Conservation (phyloP, 2,888 invertebrate genomes). For the Archips crataeganus region DNA sequence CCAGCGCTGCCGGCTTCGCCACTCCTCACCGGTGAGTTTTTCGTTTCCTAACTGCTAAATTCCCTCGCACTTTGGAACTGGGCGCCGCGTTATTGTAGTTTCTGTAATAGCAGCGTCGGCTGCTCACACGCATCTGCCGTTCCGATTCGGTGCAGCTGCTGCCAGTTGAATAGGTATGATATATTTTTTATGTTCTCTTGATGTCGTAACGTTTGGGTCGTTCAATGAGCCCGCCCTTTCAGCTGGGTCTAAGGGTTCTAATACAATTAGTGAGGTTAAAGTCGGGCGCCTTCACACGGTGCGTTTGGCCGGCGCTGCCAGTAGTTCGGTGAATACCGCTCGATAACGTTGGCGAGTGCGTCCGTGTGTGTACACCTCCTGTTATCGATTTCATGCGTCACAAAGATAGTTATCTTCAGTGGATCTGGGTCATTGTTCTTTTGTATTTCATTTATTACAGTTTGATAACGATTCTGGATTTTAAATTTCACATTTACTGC, state of each 20-base stretch:
- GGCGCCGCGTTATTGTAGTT: slow-evolving; percentile 67
- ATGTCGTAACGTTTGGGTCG: slow-evolving; percentile 56
- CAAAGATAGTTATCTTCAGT: slow-evolving; percentile 81
- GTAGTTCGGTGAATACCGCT: slow-evolving; percentile 77
- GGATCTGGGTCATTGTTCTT: slow-evolving; percentile 85
- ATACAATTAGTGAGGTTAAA: slow-evolving; percentile 62
- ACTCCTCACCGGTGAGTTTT: slow-evolving; percentile 68
- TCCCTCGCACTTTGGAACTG: slow-evolving; percentile 56
- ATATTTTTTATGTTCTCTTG: slow-evolving; percentile 65
- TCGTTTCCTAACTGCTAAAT: slow-evolving; percentile 56
- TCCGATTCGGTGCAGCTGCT: slow-evolving; percentile 79
- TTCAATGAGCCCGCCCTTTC: slow-evolving; percentile 66
- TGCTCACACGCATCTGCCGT: slow-evolving; percentile 80
- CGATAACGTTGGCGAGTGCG: slow-evolving; percentile 78
- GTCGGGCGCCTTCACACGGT: slow-evolving; percentile 70
- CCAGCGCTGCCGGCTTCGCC: slow-evolving; percentile 66
- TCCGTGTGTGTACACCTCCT: slow-evolving; percentile 70
- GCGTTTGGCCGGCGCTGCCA: slow-evolving; percentile 73
- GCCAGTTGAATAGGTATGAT: slow-evolving; percentile 71
- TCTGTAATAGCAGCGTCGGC: slow-evolving; percentile 68
- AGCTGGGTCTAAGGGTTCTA: slow-evolving; percentile 63
- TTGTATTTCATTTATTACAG: slow-evolving; percentile 70
- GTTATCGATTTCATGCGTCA: slow-evolving; percentile 85
- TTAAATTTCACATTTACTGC: slow-evolving; percentile 28
- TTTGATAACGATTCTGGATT: slow-evolving; percentile 56